Percentiles rank a stretch among this genome's conserved stretches.
phyloP scores from a whole-genome alignment of 2,888 invertebrate species.

The Perdita meconis region DNA sequence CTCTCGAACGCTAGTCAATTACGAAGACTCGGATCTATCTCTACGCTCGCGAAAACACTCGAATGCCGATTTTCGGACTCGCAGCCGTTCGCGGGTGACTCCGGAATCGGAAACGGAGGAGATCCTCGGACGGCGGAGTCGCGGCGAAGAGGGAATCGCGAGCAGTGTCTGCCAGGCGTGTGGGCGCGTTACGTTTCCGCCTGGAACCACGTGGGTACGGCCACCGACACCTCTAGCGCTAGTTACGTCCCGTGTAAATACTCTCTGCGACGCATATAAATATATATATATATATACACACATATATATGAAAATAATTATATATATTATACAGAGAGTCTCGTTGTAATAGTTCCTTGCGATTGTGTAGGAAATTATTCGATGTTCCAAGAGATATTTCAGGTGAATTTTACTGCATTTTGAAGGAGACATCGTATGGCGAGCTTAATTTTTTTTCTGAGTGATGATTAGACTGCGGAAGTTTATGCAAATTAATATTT shows the following conservation, averaged over 20 bases:
- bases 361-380: too few species aligned
- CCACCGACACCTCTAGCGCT: constrained; percentile 62
- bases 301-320: constrained; percentile 45
- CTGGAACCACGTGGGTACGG: constrained; percentile 66
- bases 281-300: constrained; percentile 59
- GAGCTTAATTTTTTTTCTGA: too few species aligned
- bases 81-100: constrained; percentile 50
- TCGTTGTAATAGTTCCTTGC: too few species aligned
- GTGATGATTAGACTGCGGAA: too few species aligned
- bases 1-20: constrained; percentile 82
- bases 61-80: constrained; percentile 53
- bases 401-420: too few species aligned
- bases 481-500: too few species aligned
- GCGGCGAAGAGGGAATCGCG: constrained; percentile 22
- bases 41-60: constrained; percentile 54
- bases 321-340: constrained; percentile 37
- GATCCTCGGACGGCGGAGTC: constrained; percentile 13
- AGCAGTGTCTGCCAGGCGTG: constrained; percentile 25
- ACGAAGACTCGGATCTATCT: constrained; percentile 74
- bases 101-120: constrained; percentile 31
- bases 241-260: constrained; percentile 75
- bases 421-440: too few species aligned
- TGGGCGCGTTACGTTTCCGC: constrained; percentile 70
- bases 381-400: too few species aligned
- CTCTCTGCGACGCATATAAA: constrained; percentile 59